phyloP scores from a whole-genome alignment of 2,113 vertebrate species.

The Hepsetus odoe region DNA sequence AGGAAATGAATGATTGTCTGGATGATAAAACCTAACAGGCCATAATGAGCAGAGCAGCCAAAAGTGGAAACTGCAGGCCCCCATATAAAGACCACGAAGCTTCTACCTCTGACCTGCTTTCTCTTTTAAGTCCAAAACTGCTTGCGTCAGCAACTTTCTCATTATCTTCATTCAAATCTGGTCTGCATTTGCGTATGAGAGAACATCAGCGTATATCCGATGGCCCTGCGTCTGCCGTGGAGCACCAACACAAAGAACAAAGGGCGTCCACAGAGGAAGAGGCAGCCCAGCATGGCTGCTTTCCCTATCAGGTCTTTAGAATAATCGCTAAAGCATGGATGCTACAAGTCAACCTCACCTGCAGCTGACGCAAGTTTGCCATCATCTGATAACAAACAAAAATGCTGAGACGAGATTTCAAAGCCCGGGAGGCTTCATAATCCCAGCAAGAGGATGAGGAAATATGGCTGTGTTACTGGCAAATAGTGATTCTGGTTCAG shows the following conservation, averaged over 20 bases:
- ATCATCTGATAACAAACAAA: constrained; percentile 41
- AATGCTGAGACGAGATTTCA: background rate
- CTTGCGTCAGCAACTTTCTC: constrained; percentile 6
- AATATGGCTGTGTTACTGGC: background rate
- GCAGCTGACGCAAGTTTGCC: constrained; percentile 5
- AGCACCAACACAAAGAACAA: constrained; percentile 9
- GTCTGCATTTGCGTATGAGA: constrained; percentile 2
- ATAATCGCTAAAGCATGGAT: background rate
- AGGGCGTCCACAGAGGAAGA: background rate
- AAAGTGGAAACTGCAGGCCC: too few relatives aligned
- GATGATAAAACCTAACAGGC: too few relatives aligned
- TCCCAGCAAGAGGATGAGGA: background rate
- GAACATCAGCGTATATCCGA: background rate
- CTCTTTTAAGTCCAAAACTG: background rate
- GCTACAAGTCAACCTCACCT: background rate
- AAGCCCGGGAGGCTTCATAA: background rate
- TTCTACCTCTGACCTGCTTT: background rate
- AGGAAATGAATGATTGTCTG: too few relatives aligned
- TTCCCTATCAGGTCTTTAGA: constrained; percentile 39
- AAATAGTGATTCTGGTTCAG: background rate
- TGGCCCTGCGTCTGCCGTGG: background rate
- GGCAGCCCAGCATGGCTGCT: background rate
- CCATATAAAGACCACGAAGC: background rate
- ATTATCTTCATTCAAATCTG: background rate
- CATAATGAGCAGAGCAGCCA: too few relatives aligned